Percentiles rank a stretch among this genome's conserved stretches.
phyloP scores from a whole-genome alignment of 2,113 vertebrate species.

The Coryphaenoides rupestris region DNA sequence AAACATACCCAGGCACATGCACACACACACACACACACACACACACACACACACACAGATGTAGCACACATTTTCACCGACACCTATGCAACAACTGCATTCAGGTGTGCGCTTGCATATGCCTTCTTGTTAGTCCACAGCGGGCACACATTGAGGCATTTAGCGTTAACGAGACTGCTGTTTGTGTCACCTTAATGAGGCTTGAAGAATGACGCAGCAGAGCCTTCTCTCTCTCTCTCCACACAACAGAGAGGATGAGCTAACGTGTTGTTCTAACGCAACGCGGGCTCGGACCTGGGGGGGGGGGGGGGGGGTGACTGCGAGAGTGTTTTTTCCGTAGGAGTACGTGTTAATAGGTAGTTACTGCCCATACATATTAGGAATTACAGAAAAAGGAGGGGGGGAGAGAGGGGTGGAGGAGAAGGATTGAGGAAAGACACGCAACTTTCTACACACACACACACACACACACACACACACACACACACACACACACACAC shows the following conservation, averaged over 20 bases:
- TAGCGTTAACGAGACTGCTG: slow-evolving; percentile 25
- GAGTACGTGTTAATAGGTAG: too few relatives aligned
- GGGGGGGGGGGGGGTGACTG: too few relatives aligned
- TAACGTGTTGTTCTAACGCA: slow-evolving; percentile 48
- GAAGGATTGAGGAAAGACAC: too few relatives aligned
- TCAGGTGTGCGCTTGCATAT: background rate
- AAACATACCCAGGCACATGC: background rate
- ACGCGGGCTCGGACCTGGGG: too few relatives aligned
- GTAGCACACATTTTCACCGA: background rate
- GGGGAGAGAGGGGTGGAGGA: too few relatives aligned
- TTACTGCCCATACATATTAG: too few relatives aligned
- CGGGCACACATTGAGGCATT: slow-evolving; percentile 28
- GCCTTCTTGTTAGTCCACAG: slow-evolving; percentile 1
- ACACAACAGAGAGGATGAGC: slow-evolving; percentile 48
- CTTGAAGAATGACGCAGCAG: slow-evolving; percentile 23
- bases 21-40: slow-evolving; percentile 3
- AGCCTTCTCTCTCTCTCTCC: too few relatives aligned
- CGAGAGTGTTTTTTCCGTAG: too few relatives aligned
- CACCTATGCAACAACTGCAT: background rate
- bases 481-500: too few relatives aligned
- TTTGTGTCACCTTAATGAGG: slow-evolving; percentile 30
- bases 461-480: background rate
- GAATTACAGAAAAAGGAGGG: too few relatives aligned
- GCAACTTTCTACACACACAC: background rate
- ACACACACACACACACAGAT: slow-evolving; percentile 1